Percentiles rank a stretch among this genome's conserved stretches.
Conservation (phyloP, 2,888 invertebrate species). For the Melangyna quadrimaculata region DNA sequence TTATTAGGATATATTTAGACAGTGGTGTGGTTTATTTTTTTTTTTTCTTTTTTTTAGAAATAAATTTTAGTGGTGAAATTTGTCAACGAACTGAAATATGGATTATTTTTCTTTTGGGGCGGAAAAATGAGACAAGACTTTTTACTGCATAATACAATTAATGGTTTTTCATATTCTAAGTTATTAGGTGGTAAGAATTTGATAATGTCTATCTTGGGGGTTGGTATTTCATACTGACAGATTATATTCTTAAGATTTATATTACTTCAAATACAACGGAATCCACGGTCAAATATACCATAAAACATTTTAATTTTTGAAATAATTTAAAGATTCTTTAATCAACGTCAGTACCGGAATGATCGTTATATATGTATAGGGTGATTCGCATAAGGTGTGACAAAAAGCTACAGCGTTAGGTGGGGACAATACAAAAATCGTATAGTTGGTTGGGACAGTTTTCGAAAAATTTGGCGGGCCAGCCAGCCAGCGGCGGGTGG, state of each 20-base stretch:
- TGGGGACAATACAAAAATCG: too few species aligned
- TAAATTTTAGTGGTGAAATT: conserved; percentile 21
- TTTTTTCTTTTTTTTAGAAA: conserved; percentile 61
- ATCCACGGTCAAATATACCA: neutral
- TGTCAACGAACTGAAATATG: conserved; percentile 8
- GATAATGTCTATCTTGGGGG: neutral
- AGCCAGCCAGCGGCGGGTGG: too few species aligned
- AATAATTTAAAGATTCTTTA: too few species aligned
- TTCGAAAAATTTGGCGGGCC: too few species aligned
- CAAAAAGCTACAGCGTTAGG: too few species aligned
- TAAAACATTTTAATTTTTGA: too few species aligned
- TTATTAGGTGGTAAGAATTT: neutral
- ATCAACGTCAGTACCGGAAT: too few species aligned
- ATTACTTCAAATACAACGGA: neutral
- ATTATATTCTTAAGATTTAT: neutral
- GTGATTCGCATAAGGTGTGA: too few species aligned
- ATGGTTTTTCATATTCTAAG: neutral
- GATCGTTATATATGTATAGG: too few species aligned
- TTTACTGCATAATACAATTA: too few species aligned
- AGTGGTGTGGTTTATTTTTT: conserved; percentile 76
- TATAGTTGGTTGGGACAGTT: too few species aligned
- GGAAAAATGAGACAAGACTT: too few species aligned
- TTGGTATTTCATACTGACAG: neutral
- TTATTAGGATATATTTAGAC: conserved; percentile 77
- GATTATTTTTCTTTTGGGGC: neutral